Evolutionary conservation across 2,888 invertebrate genomes (phyloP).

Genomic region (Conchocele bisecta): DNA sequence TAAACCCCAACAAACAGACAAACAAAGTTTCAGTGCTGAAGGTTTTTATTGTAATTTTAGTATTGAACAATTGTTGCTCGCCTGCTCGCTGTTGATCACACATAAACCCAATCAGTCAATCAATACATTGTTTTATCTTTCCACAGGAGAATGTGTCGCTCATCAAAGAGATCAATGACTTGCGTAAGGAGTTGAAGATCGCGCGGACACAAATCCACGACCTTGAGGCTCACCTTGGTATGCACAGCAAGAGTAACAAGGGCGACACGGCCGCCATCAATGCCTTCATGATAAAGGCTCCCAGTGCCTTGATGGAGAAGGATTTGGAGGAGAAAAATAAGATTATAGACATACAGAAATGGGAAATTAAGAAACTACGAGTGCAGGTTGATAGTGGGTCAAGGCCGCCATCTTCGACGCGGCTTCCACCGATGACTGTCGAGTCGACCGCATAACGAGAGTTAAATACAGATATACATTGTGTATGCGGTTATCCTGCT

Average conservation of each 20-base stretch:
- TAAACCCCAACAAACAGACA: too few species aligned
- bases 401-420: constrained; percentile 67
- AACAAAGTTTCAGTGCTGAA: too few species aligned
- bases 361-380: constrained; percentile 83
- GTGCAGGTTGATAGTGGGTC: constrained; percentile 70
- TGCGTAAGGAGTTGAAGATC: constrained; percentile 88
- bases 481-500: too few species aligned
- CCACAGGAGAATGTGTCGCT: constrained; percentile 90
- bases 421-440: constrained; percentile 67
- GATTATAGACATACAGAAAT: constrained; percentile 83
- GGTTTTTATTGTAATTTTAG: too few species aligned
- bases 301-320: constrained; percentile 85
- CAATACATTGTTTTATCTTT: too few species aligned
- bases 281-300: constrained; percentile 71
- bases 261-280: constrained; percentile 68
- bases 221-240: constrained; percentile 86
- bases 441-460: constrained; percentile 21
- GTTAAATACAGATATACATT: too few species aligned
- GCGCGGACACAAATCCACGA: constrained; percentile 88
- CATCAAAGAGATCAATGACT: constrained; percentile 89
- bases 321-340: constrained; percentile 86
- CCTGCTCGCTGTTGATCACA: too few species aligned
- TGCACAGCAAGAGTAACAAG: constrained; percentile 79
- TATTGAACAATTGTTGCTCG: too few species aligned
- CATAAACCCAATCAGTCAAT: too few species aligned